A percentile compares a stretch with the other conserved stretches of the same genome.
phyloP scores from a whole-genome alignment of 1,140 invertebrate genomes.

The Mycetomoellerius zeteki region DNA sequence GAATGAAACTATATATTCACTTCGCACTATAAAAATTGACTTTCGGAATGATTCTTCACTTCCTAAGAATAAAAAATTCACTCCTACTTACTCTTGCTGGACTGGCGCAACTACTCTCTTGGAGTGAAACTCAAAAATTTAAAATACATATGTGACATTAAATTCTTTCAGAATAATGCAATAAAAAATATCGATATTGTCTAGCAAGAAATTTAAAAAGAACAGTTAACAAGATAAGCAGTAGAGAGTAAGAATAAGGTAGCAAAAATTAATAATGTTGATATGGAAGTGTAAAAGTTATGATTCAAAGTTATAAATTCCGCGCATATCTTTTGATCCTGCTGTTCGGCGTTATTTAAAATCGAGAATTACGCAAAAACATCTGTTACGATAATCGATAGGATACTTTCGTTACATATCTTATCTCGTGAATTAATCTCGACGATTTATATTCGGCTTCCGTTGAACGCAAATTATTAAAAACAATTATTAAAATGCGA shows the following conservation, averaged over 20 bases:
- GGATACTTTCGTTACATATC: background rate
- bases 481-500: background rate
- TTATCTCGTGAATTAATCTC: background rate
- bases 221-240: background rate
- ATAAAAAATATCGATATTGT: background rate
- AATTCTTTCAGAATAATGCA: background rate
- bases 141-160: background rate
- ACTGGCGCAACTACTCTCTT: too few species aligned
- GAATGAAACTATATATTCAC: too few species aligned
- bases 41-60: too few species aligned
- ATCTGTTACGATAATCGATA: background rate
- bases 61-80: too few species aligned
- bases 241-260: too few species aligned
- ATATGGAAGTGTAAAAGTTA: slow-evolving; percentile 32
- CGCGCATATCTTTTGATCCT: background rate
- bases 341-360: background rate
- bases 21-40: too few species aligned
- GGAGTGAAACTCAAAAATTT: background rate
- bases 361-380: slow-evolving; percentile 11
- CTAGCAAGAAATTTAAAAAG: background rate
- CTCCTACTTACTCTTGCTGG: too few species aligned
- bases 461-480: background rate
- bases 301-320: background rate
- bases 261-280: too few species aligned
- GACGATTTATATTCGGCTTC: slow-evolving; percentile 4